phyloP scores from a whole-genome alignment of 2,113 vertebrate species.

The Sorex fumeus region DNA sequence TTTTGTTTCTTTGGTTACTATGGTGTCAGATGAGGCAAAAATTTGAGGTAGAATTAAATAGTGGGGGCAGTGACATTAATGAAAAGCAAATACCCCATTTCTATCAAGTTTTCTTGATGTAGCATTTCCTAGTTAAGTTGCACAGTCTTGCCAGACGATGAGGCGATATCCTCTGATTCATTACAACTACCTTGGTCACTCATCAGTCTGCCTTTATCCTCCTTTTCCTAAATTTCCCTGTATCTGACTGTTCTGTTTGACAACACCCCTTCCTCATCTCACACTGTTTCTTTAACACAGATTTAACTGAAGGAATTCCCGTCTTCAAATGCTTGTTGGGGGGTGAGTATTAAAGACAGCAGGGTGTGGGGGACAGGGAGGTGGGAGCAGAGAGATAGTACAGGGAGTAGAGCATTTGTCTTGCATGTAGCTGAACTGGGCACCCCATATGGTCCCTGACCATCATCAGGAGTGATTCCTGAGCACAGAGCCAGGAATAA shows the following conservation, averaged over 20 bases:
- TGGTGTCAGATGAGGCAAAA: background rate
- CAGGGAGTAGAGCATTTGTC: too few relatives aligned
- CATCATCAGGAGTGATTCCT: too few relatives aligned
- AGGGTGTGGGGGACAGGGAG: background rate
- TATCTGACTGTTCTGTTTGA: background rate
- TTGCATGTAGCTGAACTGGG: too few relatives aligned
- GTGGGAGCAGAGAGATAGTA: too few relatives aligned
- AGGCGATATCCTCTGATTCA: background rate
- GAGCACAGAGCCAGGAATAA: too few relatives aligned
- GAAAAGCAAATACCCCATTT: background rate
- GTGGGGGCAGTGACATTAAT: conserved; percentile 21
- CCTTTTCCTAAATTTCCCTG: background rate
- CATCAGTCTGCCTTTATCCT: background rate
- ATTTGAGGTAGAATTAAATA: conserved; percentile 8
- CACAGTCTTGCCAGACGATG: too few relatives aligned
- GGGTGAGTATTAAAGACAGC: background rate
- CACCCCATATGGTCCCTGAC: too few relatives aligned
- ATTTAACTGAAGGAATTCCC: background rate
- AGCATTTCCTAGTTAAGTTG: too few relatives aligned
- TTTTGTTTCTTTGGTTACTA: background rate
- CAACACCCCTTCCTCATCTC: background rate
- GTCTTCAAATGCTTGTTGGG: background rate
- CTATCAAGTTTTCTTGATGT: too few relatives aligned
- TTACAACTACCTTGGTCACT: background rate
- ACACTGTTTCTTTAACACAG: background rate